phyloP scores from a whole-genome alignment of 2,113 vertebrate genomes.

The Australoheros scitulus region DNA sequence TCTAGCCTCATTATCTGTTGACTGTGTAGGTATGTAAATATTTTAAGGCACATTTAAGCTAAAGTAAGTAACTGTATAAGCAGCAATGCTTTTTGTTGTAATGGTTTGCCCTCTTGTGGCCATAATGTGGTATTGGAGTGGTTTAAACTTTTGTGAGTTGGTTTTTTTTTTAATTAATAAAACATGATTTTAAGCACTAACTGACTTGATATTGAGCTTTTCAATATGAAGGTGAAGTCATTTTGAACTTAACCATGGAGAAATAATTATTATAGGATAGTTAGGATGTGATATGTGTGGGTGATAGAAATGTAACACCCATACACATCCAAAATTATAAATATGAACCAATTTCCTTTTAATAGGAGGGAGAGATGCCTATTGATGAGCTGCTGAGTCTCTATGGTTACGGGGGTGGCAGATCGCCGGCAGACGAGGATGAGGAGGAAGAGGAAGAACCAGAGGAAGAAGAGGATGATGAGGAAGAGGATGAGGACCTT shows the following conservation, averaged over 20 bases:
- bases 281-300: neutral
- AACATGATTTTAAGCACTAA: neutral
- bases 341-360: neutral
- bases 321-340: neutral
- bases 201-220: neutral
- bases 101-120: neutral
- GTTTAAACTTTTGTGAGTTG: neutral
- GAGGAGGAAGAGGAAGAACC: slow-evolving; percentile 84
- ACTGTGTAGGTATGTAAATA: neutral
- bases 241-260: neutral
- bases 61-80: too few species aligned
- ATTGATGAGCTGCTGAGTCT: slow-evolving; percentile 94
- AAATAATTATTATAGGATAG: neutral
- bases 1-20: neutral
- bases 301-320: neutral
- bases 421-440: slow-evolving; percentile 87
- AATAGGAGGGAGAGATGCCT: slow-evolving; percentile 96
- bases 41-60: neutral
- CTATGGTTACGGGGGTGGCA: slow-evolving; percentile 89
- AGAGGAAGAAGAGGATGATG: slow-evolving; percentile 89
- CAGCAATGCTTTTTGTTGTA: neutral
- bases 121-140: neutral
- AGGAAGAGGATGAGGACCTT: slow-evolving; percentile 86
- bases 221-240: neutral
- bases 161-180: neutral